Evolutionary conservation across 1,140 invertebrate genomes (phyloP).

Genomic region (Homalodisca vitripennis): DNA sequence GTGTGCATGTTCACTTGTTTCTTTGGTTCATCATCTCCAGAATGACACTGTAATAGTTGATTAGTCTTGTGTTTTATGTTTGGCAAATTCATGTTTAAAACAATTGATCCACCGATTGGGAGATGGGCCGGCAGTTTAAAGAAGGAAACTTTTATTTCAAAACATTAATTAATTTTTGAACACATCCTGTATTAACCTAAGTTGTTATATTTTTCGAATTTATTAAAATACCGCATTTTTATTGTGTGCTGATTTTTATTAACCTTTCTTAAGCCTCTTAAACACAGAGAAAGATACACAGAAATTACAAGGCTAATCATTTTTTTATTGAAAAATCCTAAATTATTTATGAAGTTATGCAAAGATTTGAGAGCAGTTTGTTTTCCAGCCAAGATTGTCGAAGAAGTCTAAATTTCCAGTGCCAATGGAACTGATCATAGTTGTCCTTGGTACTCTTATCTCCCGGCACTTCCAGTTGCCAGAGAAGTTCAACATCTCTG

Average conservation of each 20-base stretch:
- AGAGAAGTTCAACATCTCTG: conserved; percentile 25
- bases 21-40: too few species aligned
- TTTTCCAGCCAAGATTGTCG: conserved; percentile 66
- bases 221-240: not conserved
- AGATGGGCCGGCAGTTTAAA: too few species aligned
- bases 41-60: too few species aligned
- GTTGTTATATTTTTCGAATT: too few species aligned
- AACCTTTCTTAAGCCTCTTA: not conserved
- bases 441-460: conserved; percentile 70
- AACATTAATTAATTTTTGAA: too few species aligned
- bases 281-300: not conserved
- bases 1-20: too few species aligned
- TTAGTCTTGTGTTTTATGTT: too few species aligned
- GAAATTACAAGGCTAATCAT: not conserved
- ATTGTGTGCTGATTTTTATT: not conserved
- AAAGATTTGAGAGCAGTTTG: not conserved
- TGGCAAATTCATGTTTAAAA: too few species aligned
- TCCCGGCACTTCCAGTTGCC: conserved; percentile 50
- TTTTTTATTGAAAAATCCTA: not conserved
- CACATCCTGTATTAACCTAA: too few species aligned
- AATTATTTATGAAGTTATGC: not conserved
- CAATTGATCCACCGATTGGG: too few species aligned
- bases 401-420: conserved; percentile 55
- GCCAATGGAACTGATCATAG: conserved; percentile 81
- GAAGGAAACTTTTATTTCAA: too few species aligned